A percentile compares a stretch with the other conserved stretches of the same genome.
Evolutionary conservation across 2,113 vertebrate genomes (phyloP).

Genomic region (Baryphthengus martii): DNA sequence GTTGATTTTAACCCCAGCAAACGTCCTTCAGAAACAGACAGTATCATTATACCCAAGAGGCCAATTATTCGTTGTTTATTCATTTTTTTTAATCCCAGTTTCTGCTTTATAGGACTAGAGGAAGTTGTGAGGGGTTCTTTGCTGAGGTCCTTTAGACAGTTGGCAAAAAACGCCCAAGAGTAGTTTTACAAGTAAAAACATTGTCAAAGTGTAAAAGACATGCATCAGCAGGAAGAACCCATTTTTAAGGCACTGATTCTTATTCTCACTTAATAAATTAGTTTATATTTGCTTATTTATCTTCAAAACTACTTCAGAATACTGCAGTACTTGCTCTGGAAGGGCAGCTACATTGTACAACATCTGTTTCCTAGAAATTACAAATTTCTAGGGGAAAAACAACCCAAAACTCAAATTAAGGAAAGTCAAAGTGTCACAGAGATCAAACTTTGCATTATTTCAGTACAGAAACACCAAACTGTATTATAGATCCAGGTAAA

Average conservation of each 20-base stretch:
- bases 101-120: neutral
- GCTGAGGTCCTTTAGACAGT: neutral
- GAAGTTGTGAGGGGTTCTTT: neutral
- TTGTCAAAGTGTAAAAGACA: rapidly evolving
- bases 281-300: neutral
- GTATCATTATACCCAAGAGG: conserved; percentile 56
- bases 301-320: neutral
- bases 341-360: neutral
- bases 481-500: neutral
- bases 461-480: neutral
- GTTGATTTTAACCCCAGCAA: conserved; percentile 39
- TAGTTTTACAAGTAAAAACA: neutral
- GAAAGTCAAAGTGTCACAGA: neutral
- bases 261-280: neutral
- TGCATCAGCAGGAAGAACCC: neutral
- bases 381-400: neutral
- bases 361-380: neutral
- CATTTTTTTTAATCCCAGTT: neutral
- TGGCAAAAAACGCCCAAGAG: neutral
- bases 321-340: neutral
- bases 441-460: neutral
- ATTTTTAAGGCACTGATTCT: neutral
- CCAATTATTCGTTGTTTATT: conserved; percentile 65
- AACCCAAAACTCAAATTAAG: neutral
- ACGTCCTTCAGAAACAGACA: conserved; percentile 63